Evolutionary conservation across 2,797 vertebrate species (phyloP), one percentile per base, ranked within the genome.

Genomic region (Lacerta agilis): DNA sequence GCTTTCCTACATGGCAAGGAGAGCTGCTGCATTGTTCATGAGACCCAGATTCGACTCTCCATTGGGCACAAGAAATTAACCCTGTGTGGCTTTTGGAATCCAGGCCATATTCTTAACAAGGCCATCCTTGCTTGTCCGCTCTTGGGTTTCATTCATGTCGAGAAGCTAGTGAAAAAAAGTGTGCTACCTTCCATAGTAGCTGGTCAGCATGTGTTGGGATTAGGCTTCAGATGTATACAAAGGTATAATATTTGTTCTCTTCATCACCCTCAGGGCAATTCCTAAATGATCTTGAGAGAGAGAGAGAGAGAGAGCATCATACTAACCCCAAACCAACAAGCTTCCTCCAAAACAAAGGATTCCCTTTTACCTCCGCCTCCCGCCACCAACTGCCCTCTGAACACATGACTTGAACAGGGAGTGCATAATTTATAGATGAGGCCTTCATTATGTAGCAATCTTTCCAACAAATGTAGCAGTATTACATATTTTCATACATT

Each of bases 401-500:
- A 79, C 23, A 27, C 71, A 76, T 43, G 71, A 43, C 75, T 80
- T 86, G 77, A 90, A 71, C 83, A 64, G 69, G 87, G 75, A 88
- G 71, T 76, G 61, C 81, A 86, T 83, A 45, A 61, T 86, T 90
- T 86, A 82, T 61, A 66, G 86, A 88, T 86, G 87, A 92, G 86
- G 67, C 64, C 75, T 88, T 89, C 82, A 91, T 88, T 86, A 84
- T 86, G 61, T 84, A 84, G 79, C 81, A 86, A 69, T 86, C 77
- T 66, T 82, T 86, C 81, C 84, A 88, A 73, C 73, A 88, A 72
- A 85, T 85, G 79, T 85, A 81, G 77, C 45, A 78, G 78, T 90
- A 82, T 78, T 82, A 84, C 66, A 73, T 88, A 86, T 88, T 92
- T 92, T 87, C 76, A 82, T 87, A 88, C 77, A 82, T 82, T 88